Conservation (phyloP, 2,888 invertebrate genomes). For the Rhagophthalmus giganteus region DNA sequence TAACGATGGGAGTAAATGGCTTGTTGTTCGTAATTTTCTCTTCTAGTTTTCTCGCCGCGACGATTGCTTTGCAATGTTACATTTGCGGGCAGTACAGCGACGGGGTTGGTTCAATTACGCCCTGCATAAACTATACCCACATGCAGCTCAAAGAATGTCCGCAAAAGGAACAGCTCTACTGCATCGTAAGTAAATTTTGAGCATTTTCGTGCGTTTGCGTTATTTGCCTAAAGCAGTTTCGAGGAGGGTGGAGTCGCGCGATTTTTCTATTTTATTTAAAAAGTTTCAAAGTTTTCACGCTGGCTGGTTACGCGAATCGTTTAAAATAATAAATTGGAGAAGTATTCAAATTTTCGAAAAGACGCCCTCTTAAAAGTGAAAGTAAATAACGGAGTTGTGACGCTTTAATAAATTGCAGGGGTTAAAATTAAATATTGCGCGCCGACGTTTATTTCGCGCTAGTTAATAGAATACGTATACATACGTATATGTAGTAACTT, state of each 20-base stretch:
- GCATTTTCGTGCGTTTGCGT: no score
- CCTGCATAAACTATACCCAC: slow-evolving; percentile 76
- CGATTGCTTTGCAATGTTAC: slow-evolving; percentile 67
- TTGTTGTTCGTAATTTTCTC: slow-evolving; percentile 26
- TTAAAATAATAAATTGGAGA: slow-evolving; percentile 8
- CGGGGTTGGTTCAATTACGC: slow-evolving; percentile 83
- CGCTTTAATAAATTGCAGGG: not conserved
- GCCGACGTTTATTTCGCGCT: not conserved
- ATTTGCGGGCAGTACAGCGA: slow-evolving; percentile 84
- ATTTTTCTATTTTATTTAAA: slow-evolving; percentile 1
- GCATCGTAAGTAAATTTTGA: slow-evolving; percentile 71
- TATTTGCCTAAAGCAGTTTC: no score
- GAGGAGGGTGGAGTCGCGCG: not conserved
- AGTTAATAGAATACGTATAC: no score
- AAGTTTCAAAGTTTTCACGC: slow-evolving; percentile 3
- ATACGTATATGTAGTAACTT: no score
- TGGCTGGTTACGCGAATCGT: not conserved
- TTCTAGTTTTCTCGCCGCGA: slow-evolving; percentile 39
- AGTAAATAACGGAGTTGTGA: not conserved
- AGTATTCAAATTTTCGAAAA: slow-evolving; percentile 3
- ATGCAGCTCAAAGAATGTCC: slow-evolving; percentile 72
- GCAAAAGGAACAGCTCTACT: slow-evolving; percentile 63
- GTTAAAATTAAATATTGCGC: not conserved
- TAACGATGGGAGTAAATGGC: slow-evolving; percentile 30
- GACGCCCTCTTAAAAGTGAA: not conserved